Base-by-base conservation (phyloP, 2,888 invertebrate species). In the Phrixothrix hirtus region DNA sequence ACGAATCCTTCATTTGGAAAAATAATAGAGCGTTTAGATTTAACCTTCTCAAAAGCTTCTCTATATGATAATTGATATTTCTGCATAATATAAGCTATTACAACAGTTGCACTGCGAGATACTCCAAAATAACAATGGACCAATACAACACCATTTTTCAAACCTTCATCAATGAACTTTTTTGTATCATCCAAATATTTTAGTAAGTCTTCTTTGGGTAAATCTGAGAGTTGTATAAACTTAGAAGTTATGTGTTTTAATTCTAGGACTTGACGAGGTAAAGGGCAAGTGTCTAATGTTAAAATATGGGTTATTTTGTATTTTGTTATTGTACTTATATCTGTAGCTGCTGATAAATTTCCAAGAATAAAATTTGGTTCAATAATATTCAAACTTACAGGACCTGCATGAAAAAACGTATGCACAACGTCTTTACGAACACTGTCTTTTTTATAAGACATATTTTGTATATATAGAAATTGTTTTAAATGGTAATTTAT, bases 51-150 rank as follows among this genome's bases (percentile, higher is more conserved):
- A 54, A 86, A 85, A 0, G 93, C 92, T 37, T 88, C 85, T 25
- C 82, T 79, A 62, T 86, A 88, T 48, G 83, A 82, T 31, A 91
- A 72, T n/a, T 83, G 76, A 69, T 91, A 84, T 62, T 89, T 90
- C 68, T 89, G 87, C 95, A 95, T 95, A 7, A 93, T 75, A 71
- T 87, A 93, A 0, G 90, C 93, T 47, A 93, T 86, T 0, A 94
- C 88, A 1, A 94, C 80, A 0, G 94, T 87, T 0, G 93, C 90
- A 71, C 95, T 95, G 43, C 95, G 82, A 0, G 95, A 95, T 1
- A 94, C 88, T 9, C 95, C 95, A 66, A 88, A 94, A 72, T 92
- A 92, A 75, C 95, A 96, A 70, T 96, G 95, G 1, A 95, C 92
- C 9, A 95, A 78, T 3, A 94, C 83, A 48, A 79, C 84, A 30